These are phyloP conservation scores for Phyllostomus discolor DNA, from an alignment of 2,113 vertebrate genomes.

Conservation along the genomic window DNA sequence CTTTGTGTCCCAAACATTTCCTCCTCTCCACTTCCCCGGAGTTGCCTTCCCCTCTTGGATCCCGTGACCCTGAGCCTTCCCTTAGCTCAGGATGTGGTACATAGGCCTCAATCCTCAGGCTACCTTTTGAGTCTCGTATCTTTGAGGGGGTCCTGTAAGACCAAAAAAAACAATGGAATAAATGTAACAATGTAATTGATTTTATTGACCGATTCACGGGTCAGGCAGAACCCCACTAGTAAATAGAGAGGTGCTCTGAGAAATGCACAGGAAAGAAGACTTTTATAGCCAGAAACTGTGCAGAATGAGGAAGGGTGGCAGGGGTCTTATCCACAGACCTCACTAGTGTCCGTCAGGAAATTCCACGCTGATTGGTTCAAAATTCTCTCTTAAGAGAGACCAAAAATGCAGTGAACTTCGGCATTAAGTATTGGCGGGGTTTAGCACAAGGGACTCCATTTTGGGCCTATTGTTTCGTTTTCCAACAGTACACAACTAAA, in stretches of 20 bases:
- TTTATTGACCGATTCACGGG: neutral
- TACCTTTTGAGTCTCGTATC: neutral
- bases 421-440: neutral
- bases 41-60: neutral
- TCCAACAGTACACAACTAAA: neutral
- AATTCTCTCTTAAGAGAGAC: neutral
- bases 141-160: neutral
- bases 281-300: neutral
- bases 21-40: neutral
- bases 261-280: neutral
- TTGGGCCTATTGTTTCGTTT: neutral
- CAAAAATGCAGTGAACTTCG: neutral
- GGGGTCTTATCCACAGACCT: neutral
- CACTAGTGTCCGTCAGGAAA: neutral
- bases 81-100: neutral
- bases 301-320: neutral
- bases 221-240: neutral
- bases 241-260: neutral
- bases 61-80: neutral
- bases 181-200: neutral
- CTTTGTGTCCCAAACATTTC: neutral
- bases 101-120: neutral
- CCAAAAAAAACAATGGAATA: neutral
- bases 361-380: neutral
- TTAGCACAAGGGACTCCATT: neutral